Evolutionary conservation across 2,888 invertebrate species (phyloP).

Genomic region (Rotaria sp.): DNA sequence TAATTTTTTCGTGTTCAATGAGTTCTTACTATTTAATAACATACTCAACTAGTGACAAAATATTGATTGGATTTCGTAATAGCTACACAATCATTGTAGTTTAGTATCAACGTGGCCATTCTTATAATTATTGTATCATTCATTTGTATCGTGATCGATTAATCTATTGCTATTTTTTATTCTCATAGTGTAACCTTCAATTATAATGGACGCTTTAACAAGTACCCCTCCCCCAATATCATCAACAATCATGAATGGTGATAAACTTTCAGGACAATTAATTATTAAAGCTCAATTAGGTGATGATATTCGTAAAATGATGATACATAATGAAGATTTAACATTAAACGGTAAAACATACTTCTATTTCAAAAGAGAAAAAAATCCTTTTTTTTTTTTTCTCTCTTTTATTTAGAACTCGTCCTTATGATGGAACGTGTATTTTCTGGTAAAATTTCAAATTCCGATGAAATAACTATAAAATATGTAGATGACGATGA

Average conservation of each 20-base stretch:
- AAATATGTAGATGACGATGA: constrained; percentile 69
- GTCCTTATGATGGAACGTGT: constrained; percentile 69
- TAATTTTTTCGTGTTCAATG: too few relatives aligned
- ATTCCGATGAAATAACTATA: constrained; percentile 64
- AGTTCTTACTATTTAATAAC: not conserved
- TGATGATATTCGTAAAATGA: constrained; percentile 65
- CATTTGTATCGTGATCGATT: not conserved
- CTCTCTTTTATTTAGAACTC: constrained; percentile 55
- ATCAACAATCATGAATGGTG: not conserved
- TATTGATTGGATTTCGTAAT: not conserved
- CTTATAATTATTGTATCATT: not conserved
- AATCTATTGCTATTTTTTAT: not conserved
- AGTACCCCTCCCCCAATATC: not conserved
- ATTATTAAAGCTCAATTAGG: constrained; percentile 61
- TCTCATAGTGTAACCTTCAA: not conserved
- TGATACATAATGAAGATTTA: constrained; percentile 68
- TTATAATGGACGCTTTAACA: not conserved
- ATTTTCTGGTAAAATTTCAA: constrained; percentile 63
- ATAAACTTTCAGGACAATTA: constrained; percentile 50
- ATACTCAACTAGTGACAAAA: not conserved
- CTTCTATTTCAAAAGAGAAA: not conserved
- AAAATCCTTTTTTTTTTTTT: constrained; percentile 8
- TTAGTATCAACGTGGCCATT: not conserved
- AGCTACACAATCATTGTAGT: not conserved
- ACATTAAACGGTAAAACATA: constrained; percentile 58